phyloP scores from a whole-genome alignment of 35 echinoderm and acorn worm genomes.

The Anneissia japonica region DNA sequence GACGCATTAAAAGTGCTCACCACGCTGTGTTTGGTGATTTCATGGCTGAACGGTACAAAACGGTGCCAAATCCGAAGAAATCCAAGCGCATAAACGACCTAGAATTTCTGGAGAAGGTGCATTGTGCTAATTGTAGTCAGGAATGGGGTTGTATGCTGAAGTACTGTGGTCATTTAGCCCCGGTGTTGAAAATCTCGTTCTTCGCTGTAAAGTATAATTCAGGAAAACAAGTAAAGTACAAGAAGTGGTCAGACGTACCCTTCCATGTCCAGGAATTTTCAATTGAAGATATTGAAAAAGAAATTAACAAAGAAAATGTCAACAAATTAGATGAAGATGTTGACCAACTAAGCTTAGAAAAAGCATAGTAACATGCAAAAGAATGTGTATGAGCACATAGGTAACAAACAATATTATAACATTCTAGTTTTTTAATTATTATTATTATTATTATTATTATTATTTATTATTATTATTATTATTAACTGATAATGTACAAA shows the following conservation, averaged over 20 bases:
- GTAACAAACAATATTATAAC: no score
- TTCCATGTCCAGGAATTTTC: background rate
- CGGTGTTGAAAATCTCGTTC: background rate
- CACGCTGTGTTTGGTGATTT: conserved; percentile 18
- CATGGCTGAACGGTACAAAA: background rate
- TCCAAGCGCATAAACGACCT: background rate
- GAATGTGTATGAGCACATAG: no score
- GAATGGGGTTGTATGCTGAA: background rate
- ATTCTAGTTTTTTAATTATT: no score
- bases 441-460: no score
- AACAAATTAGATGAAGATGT: no score
- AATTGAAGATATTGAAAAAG: background rate
- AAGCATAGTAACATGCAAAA: no score
- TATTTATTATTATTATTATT: no score
- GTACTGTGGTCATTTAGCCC: background rate
- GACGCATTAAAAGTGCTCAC: conserved; percentile 27
- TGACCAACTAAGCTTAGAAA: no score
- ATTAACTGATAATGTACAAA: no score
- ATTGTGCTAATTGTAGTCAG: background rate
- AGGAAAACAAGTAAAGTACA: background rate
- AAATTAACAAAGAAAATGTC: background rate
- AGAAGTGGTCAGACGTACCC: background rate
- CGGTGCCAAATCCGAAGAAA: background rate
- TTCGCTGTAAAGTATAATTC: background rate
- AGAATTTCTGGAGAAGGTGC: background rate